Base-by-base conservation (phyloP, 64 coral and sea anemone species). In the Montipora efflorescens region DNA sequence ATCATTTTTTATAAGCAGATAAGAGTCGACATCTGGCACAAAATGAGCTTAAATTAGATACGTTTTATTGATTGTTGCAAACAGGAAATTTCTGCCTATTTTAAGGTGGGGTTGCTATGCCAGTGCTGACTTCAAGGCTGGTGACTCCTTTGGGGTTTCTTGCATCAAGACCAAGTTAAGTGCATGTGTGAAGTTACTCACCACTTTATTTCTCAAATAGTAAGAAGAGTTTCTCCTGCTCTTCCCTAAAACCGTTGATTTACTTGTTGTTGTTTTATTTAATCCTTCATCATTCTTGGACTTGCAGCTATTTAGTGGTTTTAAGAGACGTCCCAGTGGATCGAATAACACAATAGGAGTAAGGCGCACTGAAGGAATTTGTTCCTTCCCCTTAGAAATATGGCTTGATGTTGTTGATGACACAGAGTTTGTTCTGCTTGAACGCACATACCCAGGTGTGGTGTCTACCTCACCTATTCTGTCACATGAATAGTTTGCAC, bases 371-470 rank as follows among this genome's bases (percentile, higher is more conserved):
- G 62, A 71, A 5, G 82, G 45, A 51, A 11, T 48, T 47, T 71
- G 15, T 71, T 72, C 47, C 21, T 46, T 86, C 3, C 82, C 82
- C 16, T 50, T 51, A 10, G 82, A 84, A 59, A 19, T 62, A 4
- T 51, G 16, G 19, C 66, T 71, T 12, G 82, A 86, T 21, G 66
- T 48, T 50, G 44, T 22, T 50, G 82, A 86, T 20, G 2, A 15
- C 61, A 71, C 62, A 72, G 82, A 72, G 16, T 71, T 84, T 47
- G 59, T 70, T 86, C 82, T 67, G 16, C n/a, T 12, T 1, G 82
- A 36, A 7, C 4, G 8, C 28, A 44, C 14, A 22, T 12, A 6
- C 9, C 2, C 78, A 23, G 19, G 50, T 80, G 57, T 57, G 5
- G 20, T 22, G 52, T 45, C 15, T 5, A 62, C 8, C 5, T 18